Evolutionary conservation across 1,140 invertebrate species (phyloP).

Genomic region (honey bee (Apis mellifera)): DNA sequence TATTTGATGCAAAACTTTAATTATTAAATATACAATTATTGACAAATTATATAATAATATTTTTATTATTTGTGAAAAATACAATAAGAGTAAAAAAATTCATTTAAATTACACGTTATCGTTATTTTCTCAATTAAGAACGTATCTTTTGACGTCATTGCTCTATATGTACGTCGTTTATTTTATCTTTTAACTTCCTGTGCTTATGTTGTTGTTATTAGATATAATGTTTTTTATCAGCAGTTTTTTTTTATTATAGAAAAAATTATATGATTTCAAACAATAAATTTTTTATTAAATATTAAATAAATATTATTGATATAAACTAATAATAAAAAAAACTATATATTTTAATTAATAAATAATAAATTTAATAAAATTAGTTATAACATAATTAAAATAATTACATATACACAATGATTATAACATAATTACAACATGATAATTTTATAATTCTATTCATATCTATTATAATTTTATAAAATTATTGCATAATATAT

Average conservation of each 20-base stretch:
- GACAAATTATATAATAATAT: background rate
- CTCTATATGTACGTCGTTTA: background rate
- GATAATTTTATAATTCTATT: background rate
- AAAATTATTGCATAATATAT: too few species aligned
- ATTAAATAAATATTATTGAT: background rate
- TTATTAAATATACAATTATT: background rate
- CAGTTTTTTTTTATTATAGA: background rate
- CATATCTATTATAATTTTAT: too few species aligned
- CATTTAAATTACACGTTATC: background rate
- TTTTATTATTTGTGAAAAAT: background rate
- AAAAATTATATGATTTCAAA: background rate
- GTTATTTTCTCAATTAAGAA: conserved; percentile 16
- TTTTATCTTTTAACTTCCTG: conserved; percentile 25
- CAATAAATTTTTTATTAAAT: too few species aligned
- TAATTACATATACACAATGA: too few species aligned
- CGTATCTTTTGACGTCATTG: conserved; percentile 6
- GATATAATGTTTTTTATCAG: background rate
- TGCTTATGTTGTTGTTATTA: conserved; percentile 3
- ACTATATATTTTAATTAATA: background rate
- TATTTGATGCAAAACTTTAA: background rate
- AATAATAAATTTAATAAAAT: background rate
- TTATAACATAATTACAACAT: background rate
- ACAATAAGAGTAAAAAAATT: background rate
- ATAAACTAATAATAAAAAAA: background rate
- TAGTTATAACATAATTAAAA: too few species aligned